Conservation (phyloP, 1,140 invertebrate genomes). For the Dinoponera quadriceps region DNA sequence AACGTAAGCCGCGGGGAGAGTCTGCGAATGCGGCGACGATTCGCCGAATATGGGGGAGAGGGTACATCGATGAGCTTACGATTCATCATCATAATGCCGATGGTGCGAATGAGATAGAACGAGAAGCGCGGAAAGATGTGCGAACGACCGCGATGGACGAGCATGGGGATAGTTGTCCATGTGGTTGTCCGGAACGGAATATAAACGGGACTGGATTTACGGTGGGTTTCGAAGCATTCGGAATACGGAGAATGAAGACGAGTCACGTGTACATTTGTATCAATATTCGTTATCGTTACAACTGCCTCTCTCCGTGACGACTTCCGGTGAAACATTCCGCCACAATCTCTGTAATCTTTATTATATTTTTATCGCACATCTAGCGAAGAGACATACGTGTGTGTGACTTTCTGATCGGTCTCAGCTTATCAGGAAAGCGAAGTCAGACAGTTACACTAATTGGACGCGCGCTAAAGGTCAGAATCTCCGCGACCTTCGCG, state of each 20-base stretch:
- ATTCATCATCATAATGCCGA: conserved; percentile 5
- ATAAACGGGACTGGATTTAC: conserved; percentile 21
- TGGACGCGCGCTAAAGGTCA: not conserved
- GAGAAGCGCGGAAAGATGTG: not conserved
- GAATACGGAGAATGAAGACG: not conserved
- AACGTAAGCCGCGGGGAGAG: not conserved
- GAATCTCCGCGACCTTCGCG: not conserved
- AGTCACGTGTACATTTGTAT: not conserved
- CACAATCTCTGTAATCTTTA: not conserved
- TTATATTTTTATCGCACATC: not conserved
- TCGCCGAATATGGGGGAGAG: not conserved
- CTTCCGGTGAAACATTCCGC: not conserved
- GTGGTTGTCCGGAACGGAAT: not conserved
- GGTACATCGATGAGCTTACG: not conserved
- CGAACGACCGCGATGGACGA: not conserved
- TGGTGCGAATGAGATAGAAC: conserved; percentile 15
- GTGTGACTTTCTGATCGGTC: not conserved
- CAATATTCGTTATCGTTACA: not conserved
- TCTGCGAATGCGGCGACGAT: not conserved
- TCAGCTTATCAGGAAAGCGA: not conserved
- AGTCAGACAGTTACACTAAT: not conserved
- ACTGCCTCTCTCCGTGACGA: not conserved
- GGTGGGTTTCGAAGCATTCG: not conserved
- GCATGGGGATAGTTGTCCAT: not conserved
- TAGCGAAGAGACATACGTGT: too few relatives aligned